Percentiles rank a stretch among this genome's conserved stretches.
phyloP scores from a whole-genome alignment of 2,888 invertebrate species.

The Watsonalla binaria region DNA sequence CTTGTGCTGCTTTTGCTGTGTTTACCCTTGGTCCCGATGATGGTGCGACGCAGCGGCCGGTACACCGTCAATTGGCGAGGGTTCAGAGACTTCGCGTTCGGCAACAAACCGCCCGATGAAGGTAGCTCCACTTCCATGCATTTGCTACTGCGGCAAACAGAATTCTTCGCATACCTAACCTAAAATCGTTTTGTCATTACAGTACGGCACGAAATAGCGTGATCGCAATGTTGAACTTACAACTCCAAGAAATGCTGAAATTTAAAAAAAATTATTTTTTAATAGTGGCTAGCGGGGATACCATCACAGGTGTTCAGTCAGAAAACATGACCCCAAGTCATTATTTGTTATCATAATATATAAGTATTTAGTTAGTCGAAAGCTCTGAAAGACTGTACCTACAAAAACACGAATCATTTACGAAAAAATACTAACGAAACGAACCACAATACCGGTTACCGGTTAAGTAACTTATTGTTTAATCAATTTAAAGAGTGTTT shows the following conservation, averaged over 20 bases:
- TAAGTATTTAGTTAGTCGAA: no score
- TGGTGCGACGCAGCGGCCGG: slow-evolving; percentile 73
- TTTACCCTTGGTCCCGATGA: slow-evolving; percentile 48
- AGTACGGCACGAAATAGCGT: slow-evolving; percentile 4
- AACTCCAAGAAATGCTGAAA: neutral
- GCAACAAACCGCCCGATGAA: slow-evolving; percentile 71
- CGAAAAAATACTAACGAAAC: no score
- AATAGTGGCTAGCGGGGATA: no score
- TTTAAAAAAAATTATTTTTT: neutral
- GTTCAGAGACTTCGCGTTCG: slow-evolving; percentile 67
- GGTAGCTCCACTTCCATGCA: slow-evolving; percentile 42
- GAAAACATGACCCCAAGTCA: no score
- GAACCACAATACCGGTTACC: no score
- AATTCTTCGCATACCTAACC: slow-evolving; percentile 36
- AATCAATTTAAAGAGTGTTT: no score
- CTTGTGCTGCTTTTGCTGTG: slow-evolving; percentile 17
- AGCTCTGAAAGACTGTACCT: no score
- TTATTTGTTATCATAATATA: no score
- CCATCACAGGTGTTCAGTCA: no score
- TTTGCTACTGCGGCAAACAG: slow-evolving; percentile 18
- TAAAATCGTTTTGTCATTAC: slow-evolving; percentile 24
- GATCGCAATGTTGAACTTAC: neutral
- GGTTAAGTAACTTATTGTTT: no score
- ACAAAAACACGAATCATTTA: no score
- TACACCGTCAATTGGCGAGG: slow-evolving; percentile 76